These are phyloP conservation scores for Heteronetta atricapilla DNA, from an alignment of 2,113 vertebrate species.

Conservation along the genomic window DNA sequence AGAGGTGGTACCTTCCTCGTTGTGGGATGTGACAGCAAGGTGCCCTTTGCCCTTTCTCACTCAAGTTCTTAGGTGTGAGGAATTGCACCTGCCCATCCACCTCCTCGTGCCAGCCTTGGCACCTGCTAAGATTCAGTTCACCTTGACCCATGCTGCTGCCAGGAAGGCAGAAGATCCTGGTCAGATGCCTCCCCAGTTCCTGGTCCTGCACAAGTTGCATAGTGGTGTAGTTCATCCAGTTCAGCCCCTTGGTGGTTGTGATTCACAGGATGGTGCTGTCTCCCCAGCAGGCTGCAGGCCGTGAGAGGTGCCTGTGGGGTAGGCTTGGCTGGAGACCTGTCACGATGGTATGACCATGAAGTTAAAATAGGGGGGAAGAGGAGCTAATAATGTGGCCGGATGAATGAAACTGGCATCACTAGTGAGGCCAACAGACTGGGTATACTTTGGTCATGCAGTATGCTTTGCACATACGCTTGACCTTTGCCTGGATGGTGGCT, in stretches of 20 bases:
- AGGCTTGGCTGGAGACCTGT: neutral
- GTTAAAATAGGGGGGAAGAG: neutral
- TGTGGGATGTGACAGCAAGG: too few species aligned
- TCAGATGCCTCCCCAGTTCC: neutral
- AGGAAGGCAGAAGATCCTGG: neutral
- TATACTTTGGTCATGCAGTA: neutral
- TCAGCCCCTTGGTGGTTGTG: neutral
- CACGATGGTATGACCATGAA: neutral
- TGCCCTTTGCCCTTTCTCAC: too few species aligned
- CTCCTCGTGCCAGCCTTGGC: too few species aligned
- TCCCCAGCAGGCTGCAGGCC: too few species aligned
- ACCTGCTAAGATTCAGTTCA: too few species aligned
- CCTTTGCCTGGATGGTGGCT: neutral
- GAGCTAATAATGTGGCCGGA: too few species aligned
- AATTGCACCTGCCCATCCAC: too few species aligned
- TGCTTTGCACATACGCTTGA: neutral
- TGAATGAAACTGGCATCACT: neutral
- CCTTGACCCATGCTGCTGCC: too few species aligned
- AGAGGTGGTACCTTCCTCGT: too few species aligned
- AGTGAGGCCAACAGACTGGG: neutral
- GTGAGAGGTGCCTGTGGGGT: neutral
- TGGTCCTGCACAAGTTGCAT: neutral
- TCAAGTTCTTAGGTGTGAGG: too few species aligned
- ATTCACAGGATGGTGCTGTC: neutral
- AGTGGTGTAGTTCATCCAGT: neutral